A percentile compares a stretch with the other conserved stretches of the same genome.
phyloP scores from a whole-genome alignment of 2,888 invertebrate species.

The Eulithis testata region DNA sequence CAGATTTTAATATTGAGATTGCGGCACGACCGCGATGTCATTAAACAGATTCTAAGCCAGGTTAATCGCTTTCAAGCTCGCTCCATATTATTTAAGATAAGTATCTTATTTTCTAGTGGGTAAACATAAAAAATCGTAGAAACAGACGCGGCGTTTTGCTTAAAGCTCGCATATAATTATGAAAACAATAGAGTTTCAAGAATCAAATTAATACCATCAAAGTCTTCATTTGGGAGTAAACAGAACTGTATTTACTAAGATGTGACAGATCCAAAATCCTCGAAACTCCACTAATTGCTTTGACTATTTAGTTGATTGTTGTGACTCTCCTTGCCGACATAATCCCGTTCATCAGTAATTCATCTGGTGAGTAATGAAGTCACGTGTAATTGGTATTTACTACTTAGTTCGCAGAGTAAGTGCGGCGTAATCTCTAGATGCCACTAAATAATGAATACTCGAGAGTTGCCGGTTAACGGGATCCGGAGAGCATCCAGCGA shows the following conservation, averaged over 20 bases:
- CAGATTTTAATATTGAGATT: slow-evolving; percentile 63
- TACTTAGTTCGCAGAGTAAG: slow-evolving; percentile 24
- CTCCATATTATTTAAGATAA: slow-evolving; percentile 49
- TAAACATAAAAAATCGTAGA: slow-evolving; percentile 13
- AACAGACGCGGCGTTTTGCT: slow-evolving; percentile 2
- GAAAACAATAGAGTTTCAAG: not conserved
- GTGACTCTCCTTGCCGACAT: slow-evolving; percentile 13
- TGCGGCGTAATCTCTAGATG: slow-evolving; percentile 41
- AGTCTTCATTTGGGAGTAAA: slow-evolving; percentile 3
- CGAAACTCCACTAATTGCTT: slow-evolving; percentile 14
- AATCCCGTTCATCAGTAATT: slow-evolving; percentile 38
- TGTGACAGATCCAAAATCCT: slow-evolving; percentile 3
- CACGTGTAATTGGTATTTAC: slow-evolving; percentile 31
- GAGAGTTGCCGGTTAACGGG: slow-evolving; percentile 49
- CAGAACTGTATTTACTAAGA: not conserved
- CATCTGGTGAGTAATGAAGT: slow-evolving; percentile 35
- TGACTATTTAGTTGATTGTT: slow-evolving; percentile 21
- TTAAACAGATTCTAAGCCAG: slow-evolving; percentile 57
- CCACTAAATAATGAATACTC: slow-evolving; percentile 56
- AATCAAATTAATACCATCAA: not conserved
- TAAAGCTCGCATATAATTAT: not conserved
- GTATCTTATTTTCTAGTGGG: slow-evolving; percentile 26
- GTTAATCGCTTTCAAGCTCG: slow-evolving; percentile 51
- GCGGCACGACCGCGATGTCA: slow-evolving; percentile 54
- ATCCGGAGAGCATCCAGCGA: slow-evolving; percentile 49